phyloP scores from a whole-genome alignment of 2,888 invertebrate genomes.

The Catonia carolina region DNA sequence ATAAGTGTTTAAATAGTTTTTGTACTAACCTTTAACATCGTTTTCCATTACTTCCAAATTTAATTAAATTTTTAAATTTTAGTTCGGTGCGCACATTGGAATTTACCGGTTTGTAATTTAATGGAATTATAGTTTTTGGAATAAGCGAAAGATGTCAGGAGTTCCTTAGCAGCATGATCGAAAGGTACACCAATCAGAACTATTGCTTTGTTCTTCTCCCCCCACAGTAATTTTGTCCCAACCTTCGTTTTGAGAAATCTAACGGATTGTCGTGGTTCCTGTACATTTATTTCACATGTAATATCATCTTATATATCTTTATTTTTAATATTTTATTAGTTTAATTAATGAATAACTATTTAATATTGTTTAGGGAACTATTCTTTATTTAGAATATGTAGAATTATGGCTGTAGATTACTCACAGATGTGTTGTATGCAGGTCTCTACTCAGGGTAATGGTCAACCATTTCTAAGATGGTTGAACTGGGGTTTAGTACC shows the following conservation, averaged over 20 bases:
- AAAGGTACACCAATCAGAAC: slow-evolving; percentile 6
- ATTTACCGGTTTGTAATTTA: too few species aligned
- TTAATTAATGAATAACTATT: too few species aligned
- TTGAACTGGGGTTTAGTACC: slow-evolving; percentile 6
- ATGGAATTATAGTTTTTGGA: too few species aligned
- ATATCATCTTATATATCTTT: neutral
- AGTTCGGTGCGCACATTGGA: too few species aligned
- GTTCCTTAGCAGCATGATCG: neutral
- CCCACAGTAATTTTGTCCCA: neutral
- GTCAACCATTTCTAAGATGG: slow-evolving; percentile 11
- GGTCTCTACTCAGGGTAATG: neutral
- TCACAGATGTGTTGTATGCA: slow-evolving; percentile 7
- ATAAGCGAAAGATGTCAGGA: slow-evolving; percentile 1
- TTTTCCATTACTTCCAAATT: too few species aligned
- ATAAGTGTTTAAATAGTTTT: too few species aligned
- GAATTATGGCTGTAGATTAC: too few species aligned
- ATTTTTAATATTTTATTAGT: neutral
- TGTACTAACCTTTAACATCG: too few species aligned
- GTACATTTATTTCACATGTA: slow-evolving; percentile 9
- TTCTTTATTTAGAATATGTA: too few species aligned
- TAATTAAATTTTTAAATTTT: too few species aligned
- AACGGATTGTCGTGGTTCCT: slow-evolving; percentile 5
- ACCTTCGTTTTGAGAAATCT: slow-evolving; percentile 10
- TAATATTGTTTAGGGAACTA: too few species aligned
- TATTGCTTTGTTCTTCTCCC: slow-evolving; percentile 10